Conservation (phyloP, 2,113 vertebrate genomes). For the Actenoides lindsayi region DNA sequence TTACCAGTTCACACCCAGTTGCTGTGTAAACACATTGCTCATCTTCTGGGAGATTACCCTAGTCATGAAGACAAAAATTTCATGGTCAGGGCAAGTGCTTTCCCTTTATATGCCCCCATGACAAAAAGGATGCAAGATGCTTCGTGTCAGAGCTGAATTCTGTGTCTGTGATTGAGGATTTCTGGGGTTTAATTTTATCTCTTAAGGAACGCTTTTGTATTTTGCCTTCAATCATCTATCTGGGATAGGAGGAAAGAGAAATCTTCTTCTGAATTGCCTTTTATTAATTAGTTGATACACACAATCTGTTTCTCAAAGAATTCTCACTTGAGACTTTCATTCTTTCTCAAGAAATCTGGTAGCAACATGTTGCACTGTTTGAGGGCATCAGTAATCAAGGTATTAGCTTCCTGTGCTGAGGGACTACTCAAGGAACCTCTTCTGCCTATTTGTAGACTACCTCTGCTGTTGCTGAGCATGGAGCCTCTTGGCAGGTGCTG, state of each 20-base stretch:
- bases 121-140: background rate
- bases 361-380: background rate
- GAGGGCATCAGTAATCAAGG: background rate
- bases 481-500: background rate
- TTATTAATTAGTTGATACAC: background rate
- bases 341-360: background rate
- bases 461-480: background rate
- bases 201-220: background rate
- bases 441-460: background rate
- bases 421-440: background rate
- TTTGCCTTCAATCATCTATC: background rate
- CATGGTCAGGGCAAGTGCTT: background rate
- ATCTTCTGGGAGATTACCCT: background rate
- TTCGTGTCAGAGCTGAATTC: background rate
- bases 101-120: background rate
- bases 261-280: background rate
- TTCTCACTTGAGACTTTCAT: background rate
- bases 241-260: background rate
- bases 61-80: background rate
- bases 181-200: background rate
- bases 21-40: background rate
- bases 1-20: background rate
- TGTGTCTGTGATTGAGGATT: background rate
- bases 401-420: background rate
- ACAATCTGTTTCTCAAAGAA: background rate